Evolutionary conservation across 2,888 invertebrate species (phyloP).

Genomic region (Epirrhoe tristata): DNA sequence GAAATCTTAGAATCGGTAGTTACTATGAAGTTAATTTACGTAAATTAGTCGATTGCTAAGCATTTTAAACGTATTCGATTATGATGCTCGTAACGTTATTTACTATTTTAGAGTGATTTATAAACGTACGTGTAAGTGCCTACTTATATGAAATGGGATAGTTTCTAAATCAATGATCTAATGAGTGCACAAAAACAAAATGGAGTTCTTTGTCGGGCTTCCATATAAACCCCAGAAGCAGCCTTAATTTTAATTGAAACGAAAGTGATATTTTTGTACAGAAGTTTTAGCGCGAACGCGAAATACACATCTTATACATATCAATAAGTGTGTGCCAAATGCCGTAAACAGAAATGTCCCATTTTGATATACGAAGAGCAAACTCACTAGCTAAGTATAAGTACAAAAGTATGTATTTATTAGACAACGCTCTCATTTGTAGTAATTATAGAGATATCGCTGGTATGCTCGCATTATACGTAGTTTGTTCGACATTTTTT

Average conservation of each 20-base stretch:
- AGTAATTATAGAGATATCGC: constrained; percentile 32
- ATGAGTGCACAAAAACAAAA: constrained; percentile 50
- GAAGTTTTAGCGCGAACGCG: constrained; percentile 46
- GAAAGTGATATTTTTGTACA: constrained; percentile 58
- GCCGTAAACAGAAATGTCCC: constrained; percentile 61
- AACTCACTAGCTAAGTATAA: constrained; percentile 40
- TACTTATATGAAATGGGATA: constrained; percentile 65
- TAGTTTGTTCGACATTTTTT: constrained; percentile 22
- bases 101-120: constrained; percentile 55
- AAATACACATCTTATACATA: constrained; percentile 61
- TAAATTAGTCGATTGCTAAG: constrained; percentile 64
- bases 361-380: constrained; percentile 55
- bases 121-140: constrained; percentile 49
- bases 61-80: constrained; percentile 62
- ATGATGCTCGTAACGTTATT: constrained; percentile 56
- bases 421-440: constrained; percentile 37
- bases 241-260: constrained; percentile 36
- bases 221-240: constrained; percentile 40
- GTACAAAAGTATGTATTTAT: constrained; percentile 46
- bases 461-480: constrained; percentile 21
- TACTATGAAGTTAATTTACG: constrained; percentile 61
- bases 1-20: constrained; percentile 64
- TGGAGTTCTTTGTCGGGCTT: constrained; percentile 41
- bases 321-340: constrained; percentile 76
- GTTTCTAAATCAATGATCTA: constrained; percentile 43